A percentile compares a stretch with the other conserved stretches of the same genome.
phyloP scores from a whole-genome alignment of 2,113 vertebrate genomes.

The Otus sunia region DNA sequence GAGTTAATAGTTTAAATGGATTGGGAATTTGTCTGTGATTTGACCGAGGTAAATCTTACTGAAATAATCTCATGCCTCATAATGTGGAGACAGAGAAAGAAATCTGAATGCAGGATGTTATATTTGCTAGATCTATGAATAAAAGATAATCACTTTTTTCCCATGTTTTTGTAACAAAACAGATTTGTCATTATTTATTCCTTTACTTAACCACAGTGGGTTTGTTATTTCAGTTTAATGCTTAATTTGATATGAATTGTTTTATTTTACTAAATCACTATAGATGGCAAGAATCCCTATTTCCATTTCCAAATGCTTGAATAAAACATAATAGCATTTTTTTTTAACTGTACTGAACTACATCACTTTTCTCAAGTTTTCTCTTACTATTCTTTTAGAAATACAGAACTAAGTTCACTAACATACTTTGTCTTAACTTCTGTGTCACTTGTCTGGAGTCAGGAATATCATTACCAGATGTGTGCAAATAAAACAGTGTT shows the following conservation, averaged over 20 bases:
- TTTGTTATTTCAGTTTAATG: not conserved
- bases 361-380: not conserved
- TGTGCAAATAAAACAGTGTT: not conserved
- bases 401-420: not conserved
- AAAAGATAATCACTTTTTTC: not conserved
- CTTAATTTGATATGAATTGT: not conserved
- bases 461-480: constrained; percentile 2
- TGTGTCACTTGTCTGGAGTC: not conserved
- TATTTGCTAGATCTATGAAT: not conserved
- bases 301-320: not conserved
- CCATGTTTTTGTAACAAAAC: not conserved
- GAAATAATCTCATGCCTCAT: not conserved
- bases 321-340: not conserved
- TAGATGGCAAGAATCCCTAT: not conserved
- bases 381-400: not conserved
- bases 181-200: not conserved
- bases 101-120: not conserved
- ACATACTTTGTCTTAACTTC: not conserved
- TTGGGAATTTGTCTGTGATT: not conserved
- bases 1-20: constrained; percentile 17
- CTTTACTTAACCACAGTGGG: not conserved
- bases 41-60: not conserved
- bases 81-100: not conserved
- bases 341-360: not conserved
- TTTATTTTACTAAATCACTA: not conserved